These are phyloP conservation scores for Gonioctena quinquepunctata DNA, from an alignment of 1,140 invertebrate genomes.

Conservation along the genomic window DNA sequence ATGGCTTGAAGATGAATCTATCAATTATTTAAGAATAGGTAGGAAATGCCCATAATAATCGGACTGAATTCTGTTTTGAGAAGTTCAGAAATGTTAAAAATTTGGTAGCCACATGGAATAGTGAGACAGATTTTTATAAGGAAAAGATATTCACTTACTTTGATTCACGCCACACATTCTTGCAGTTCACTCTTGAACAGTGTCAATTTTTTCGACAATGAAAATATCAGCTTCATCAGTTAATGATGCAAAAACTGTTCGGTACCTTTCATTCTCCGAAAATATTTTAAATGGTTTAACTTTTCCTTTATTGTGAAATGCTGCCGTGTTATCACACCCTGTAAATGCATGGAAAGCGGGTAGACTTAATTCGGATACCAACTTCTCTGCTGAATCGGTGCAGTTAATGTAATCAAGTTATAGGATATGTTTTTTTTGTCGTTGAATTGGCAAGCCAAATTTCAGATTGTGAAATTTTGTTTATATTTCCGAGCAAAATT, in stretches of 20 bases:
- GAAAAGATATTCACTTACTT: too few relatives aligned
- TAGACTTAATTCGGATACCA: constrained; percentile 36
- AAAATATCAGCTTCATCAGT: constrained; percentile 19
- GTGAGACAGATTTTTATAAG: too few relatives aligned
- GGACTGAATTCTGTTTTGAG: too few relatives aligned
- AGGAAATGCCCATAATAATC: too few relatives aligned
- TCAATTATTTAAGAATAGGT: too few relatives aligned
- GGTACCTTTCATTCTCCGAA: constrained; percentile 46
- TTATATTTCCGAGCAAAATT: constrained; percentile 26
- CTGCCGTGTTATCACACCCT: constrained; percentile 49
- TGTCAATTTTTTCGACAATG: constrained; percentile 16
- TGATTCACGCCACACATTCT: too few relatives aligned
- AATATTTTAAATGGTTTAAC: constrained; percentile 46
- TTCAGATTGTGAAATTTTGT: constrained; percentile 37
- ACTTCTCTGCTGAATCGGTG: constrained; percentile 40
- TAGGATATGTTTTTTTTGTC: constrained; percentile 24
- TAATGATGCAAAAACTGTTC: constrained; percentile 45
- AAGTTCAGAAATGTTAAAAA: too few relatives aligned
- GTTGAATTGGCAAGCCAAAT: constrained; percentile 39
- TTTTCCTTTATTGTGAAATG: constrained; percentile 52
- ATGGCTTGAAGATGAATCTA: too few relatives aligned
- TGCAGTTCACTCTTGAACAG: constrained; percentile 11
- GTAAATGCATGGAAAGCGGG: constrained; percentile 49
- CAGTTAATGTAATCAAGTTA: constrained; percentile 38
- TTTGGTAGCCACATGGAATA: too few relatives aligned